Evolutionary conservation across 35 echinoderm and acorn worm species (phyloP).

Genomic region (Heliocidaris tuberculata): DNA sequence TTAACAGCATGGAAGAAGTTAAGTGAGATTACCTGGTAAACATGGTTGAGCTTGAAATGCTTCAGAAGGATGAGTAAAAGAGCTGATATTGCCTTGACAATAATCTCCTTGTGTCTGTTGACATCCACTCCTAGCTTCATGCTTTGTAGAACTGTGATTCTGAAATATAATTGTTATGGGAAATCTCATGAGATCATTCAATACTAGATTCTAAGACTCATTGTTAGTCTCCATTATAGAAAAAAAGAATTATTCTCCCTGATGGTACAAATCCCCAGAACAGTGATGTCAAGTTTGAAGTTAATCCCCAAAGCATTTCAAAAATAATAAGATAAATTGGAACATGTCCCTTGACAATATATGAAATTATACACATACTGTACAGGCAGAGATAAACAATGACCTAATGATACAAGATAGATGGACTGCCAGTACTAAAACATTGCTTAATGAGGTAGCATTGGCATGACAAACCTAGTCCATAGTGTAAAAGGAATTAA

Average conservation of each 20-base stretch:
- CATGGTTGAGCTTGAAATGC: conserved; percentile 98
- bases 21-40: conserved; percentile 85
- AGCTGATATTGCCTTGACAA: conserved; percentile 92
- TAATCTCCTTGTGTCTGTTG: conserved; percentile 97
- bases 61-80: conserved; percentile 87
- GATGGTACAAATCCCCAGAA: background rate
- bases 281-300: background rate
- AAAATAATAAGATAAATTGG: no score
- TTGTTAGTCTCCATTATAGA: background rate
- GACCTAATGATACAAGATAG: no score
- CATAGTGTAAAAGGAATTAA: no score
- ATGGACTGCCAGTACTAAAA: background rate
- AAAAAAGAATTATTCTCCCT: background rate
- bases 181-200: no score
- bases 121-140: conserved; percentile 99
- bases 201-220: no score
- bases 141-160: conserved; percentile 93
- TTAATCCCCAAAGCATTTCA: background rate
- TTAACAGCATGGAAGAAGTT: no score
- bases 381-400: background rate
- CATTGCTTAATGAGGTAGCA: background rate
- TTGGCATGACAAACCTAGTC: no score
- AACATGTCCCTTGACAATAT: no score
- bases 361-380: no score
- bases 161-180: conserved; percentile 36